Percentiles rank a stretch among this genome's conserved stretches.
Evolutionary conservation across 2,888 invertebrate species (phyloP).

Genomic region (Nemotelus nigrinus): DNA sequence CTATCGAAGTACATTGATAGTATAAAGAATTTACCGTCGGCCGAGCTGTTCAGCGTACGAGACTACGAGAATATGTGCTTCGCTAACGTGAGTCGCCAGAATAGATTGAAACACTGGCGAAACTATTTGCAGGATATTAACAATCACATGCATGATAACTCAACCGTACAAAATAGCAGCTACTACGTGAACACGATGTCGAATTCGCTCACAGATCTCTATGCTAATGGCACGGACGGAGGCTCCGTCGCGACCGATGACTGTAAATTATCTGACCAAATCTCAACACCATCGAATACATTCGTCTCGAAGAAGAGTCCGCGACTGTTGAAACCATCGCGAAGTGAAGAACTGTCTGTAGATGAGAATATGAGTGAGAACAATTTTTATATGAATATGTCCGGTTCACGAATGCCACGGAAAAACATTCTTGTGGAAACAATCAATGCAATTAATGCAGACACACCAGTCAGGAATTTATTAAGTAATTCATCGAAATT

Average conservation of each 20-base stretch:
- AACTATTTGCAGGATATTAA: slow-evolving; percentile 52
- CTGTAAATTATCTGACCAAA: slow-evolving; percentile 47
- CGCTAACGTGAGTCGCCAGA: slow-evolving; percentile 49
- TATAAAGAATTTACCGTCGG: slow-evolving; percentile 49
- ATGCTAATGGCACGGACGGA: slow-evolving; percentile 50
- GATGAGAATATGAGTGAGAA: slow-evolving; percentile 47
- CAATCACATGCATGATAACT: slow-evolving; percentile 52
- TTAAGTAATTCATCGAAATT: slow-evolving; percentile 42
- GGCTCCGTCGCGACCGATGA: slow-evolving; percentile 48
- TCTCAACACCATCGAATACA: slow-evolving; percentile 42
- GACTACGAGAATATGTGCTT: slow-evolving; percentile 53
- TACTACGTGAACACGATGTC: slow-evolving; percentile 53
- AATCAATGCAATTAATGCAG: slow-evolving; percentile 51
- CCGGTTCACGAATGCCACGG: slow-evolving; percentile 46
- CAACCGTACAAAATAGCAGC: slow-evolving; percentile 51
- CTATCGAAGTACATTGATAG: slow-evolving; percentile 52
- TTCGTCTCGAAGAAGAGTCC: slow-evolving; percentile 44
- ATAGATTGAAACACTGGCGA: slow-evolving; percentile 52
- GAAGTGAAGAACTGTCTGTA: slow-evolving; percentile 14
- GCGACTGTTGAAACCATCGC: slow-evolving; percentile 26
- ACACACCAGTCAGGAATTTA: slow-evolving; percentile 46
- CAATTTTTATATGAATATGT: slow-evolving; percentile 49
- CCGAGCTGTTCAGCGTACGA: slow-evolving; percentile 48
- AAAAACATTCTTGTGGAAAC: slow-evolving; percentile 53
- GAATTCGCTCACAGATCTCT: slow-evolving; percentile 51